Base-by-base conservation (phyloP, 2,888 invertebrate species). In the Eucriotettix oculatus region DNA sequence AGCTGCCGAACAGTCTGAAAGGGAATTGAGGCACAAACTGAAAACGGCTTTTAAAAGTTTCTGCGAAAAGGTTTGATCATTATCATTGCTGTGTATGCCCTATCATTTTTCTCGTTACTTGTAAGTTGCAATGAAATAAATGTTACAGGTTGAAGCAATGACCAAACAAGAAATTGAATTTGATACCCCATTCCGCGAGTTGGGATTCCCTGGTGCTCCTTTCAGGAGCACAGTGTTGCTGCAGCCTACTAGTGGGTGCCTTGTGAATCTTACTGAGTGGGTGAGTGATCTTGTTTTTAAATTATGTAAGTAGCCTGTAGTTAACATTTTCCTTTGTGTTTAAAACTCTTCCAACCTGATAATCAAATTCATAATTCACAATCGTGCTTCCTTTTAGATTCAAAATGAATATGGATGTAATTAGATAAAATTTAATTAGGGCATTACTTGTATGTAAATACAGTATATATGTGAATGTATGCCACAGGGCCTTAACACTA, bases 41-140 rank as follows among this genome's bases (percentile, higher is more conserved):
- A 99, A 98, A 74, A 88, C 92, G 0, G 97, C 98, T 12, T 99
- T 99, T 76, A 96, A 94, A 74, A 91, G 91, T 71, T 99, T 99
- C 77, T 96, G 95, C 72, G 98, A 99, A 73, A 92, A 99, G 72
- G 89, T 88, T 64, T 1, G n/a, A 56, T 40, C 40, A 56, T 42
- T 56, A 12, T 11, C 10, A 56, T n/a, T n/a, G 11, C 9, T 42
- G 40, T 12, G 42, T 12, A 56, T 56, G 12, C 12, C 48, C 9
- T 16, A 14, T 10, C 16, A 40, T 55, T 54, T 14, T 44, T 16
- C 11, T 29, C 16, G 42, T 58, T n/a, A 16, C 11, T 58, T 14
- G 14, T 41, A 9, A 10, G 40, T 43, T 17, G 43, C 16, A 43
- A n/a, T 43, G 12, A 52, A 41, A 48, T 48, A 14, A 48, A 48